Percentiles rank a stretch among this genome's conserved stretches.
phyloP scores from a whole-genome alignment of 2,113 vertebrate genomes.

The Ptyas mucosa region DNA sequence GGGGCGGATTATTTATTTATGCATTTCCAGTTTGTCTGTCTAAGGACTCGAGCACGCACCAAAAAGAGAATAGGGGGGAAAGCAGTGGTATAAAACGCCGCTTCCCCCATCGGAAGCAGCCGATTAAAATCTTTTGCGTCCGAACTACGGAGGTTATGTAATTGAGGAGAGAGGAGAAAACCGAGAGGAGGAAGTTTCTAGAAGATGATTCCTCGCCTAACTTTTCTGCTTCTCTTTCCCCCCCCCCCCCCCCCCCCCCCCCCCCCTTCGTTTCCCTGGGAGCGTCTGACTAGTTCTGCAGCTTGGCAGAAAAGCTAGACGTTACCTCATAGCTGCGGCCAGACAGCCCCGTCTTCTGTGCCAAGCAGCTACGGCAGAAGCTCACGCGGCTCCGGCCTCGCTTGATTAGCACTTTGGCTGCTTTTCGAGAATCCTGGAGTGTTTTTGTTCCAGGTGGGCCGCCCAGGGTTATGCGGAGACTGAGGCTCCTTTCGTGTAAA shows the following conservation, averaged over 20 bases:
- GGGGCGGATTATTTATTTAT: background rate
- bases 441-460: conserved; percentile 70
- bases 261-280: conserved; percentile 58
- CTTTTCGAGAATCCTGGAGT: conserved; percentile 62
- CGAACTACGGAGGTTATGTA: conserved; percentile 61
- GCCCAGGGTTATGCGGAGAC: conserved; percentile 52
- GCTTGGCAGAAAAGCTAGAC: conserved; percentile 76
- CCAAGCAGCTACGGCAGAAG: conserved; percentile 71
- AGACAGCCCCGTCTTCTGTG: conserved; percentile 69
- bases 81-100: conserved; percentile 47
- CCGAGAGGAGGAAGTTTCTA: conserved; percentile 66
- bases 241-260: background rate
- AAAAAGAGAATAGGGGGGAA: background rate
- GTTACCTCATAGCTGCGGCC: conserved; percentile 76
- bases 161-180: conserved; percentile 17
- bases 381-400: conserved; percentile 58
- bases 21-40: conserved; percentile 48
- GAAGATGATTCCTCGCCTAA: conserved; percentile 62
- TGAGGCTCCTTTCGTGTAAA: conserved; percentile 51
- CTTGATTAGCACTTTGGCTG: conserved; percentile 70
- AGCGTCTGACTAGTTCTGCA: conserved; percentile 75
- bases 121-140: conserved; percentile 53
- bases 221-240: conserved; percentile 22
- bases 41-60: conserved; percentile 24
- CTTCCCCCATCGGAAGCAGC: conserved; percentile 46